A percentile compares a stretch with the other conserved stretches of the same genome.
Conservation (phyloP, 1,140 invertebrate genomes). For the Psilanteris sp. region DNA sequence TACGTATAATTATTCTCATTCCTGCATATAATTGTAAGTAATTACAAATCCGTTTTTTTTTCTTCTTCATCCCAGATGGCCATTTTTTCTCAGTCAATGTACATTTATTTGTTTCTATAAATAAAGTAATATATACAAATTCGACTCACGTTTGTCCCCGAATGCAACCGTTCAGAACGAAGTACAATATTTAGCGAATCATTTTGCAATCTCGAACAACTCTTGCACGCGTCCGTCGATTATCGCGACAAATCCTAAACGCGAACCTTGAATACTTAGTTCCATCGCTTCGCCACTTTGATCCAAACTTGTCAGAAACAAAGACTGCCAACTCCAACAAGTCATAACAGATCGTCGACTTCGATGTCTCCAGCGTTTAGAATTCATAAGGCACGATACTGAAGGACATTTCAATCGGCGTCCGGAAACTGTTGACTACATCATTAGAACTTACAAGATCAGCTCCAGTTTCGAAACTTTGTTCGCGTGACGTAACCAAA, state of each 20-base stretch:
- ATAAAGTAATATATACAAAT: too few species aligned
- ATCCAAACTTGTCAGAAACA: constrained; percentile 28
- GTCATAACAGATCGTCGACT: constrained; percentile 39
- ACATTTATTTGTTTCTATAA: too few species aligned
- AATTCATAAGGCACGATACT: constrained; percentile 30
- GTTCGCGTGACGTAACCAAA: constrained; percentile 13
- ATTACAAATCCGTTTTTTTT: too few species aligned
- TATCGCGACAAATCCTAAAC: constrained; percentile 21
- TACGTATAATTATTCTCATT: too few species aligned
- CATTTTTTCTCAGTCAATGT: too few species aligned
- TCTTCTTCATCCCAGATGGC: too few species aligned
- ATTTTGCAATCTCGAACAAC: too few species aligned
- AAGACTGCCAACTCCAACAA: constrained; percentile 36
- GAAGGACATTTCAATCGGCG: constrained; percentile 43
- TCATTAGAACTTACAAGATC: constrained; percentile 57
- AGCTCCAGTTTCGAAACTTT: constrained; percentile 32
- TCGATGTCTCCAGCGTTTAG: constrained; percentile 31
- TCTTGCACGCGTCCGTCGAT: too few species aligned
- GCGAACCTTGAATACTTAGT: constrained; percentile 25
- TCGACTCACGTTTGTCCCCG: too few species aligned
- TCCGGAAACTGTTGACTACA: constrained; percentile 43
- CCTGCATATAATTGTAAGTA: too few species aligned
- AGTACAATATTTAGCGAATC: too few species aligned
- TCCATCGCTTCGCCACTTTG: constrained; percentile 24
- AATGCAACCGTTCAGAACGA: too few species aligned